Conservation (phyloP, 2,113 vertebrate species). For the Cochlearius cochlearius region DNA sequence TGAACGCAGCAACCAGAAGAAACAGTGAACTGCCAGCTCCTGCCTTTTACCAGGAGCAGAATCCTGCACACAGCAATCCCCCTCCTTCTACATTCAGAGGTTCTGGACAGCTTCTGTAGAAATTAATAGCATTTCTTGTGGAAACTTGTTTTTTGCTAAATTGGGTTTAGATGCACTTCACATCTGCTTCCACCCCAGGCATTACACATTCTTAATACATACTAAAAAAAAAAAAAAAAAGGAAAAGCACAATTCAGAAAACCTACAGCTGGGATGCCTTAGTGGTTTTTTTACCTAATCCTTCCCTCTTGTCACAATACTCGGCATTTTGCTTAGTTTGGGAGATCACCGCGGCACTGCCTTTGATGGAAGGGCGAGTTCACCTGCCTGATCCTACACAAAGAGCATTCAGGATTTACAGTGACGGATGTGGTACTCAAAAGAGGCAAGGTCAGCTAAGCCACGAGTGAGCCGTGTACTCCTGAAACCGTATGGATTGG, state of each 20-base stretch:
- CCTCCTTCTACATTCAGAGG: background rate
- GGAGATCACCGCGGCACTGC: background rate
- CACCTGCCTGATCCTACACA: background rate
- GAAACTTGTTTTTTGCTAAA: background rate
- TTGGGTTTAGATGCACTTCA: background rate
- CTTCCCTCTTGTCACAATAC: background rate
- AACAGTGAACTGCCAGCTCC: background rate
- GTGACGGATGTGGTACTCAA: background rate
- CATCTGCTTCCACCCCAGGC: background rate
- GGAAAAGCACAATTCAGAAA: background rate
- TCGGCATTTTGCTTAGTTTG: background rate
- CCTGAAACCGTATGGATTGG: background rate
- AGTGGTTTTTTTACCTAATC: background rate
- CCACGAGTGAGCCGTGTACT: rapidly evolving
- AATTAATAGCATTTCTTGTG: background rate
- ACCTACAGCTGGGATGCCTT: background rate
- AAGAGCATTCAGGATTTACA: background rate
- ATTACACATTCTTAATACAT: background rate
- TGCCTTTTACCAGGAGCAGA: background rate
- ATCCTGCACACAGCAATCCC: background rate
- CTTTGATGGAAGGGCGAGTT: background rate
- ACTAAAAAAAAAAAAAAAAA: background rate
- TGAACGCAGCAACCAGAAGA: background rate
- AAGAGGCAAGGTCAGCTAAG: background rate
- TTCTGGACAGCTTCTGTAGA: background rate